These are phyloP conservation scores for Drymonia ruficornis DNA, from an alignment of 2,888 invertebrate genomes.

Conservation along the genomic window DNA sequence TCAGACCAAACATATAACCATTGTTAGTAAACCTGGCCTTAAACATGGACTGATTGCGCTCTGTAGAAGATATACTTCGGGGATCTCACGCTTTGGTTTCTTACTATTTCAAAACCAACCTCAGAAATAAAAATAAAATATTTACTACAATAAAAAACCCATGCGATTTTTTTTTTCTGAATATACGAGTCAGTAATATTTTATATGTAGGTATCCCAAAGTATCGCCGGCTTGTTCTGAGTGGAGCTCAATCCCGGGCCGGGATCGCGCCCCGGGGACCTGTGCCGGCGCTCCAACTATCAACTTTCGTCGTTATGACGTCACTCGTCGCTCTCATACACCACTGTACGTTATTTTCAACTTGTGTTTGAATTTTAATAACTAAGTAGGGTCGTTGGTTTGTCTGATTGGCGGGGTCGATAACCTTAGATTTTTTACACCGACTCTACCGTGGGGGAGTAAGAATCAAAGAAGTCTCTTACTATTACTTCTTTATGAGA, in stretches of 20 bases:
- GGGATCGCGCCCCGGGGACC: constrained; percentile 32
- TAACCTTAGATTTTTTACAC: neutral
- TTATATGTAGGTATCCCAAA: constrained; percentile 31
- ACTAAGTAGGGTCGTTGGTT: neutral
- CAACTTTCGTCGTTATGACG: constrained; percentile 42
- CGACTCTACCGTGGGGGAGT: too few relatives aligned
- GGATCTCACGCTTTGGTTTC: neutral
- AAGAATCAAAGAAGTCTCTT: too few relatives aligned
- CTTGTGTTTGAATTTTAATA: constrained; percentile 25
- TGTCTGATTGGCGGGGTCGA: neutral
- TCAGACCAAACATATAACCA: too few relatives aligned
- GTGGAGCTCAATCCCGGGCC: constrained; percentile 25
- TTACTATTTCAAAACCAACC: neutral
- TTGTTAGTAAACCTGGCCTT: too few relatives aligned
- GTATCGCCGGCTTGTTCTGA: constrained; percentile 28
- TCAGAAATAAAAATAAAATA: neutral
- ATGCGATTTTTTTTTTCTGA: neutral
- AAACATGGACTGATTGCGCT: neutral
- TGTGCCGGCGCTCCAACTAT: constrained; percentile 35
- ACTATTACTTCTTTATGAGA: too few relatives aligned
- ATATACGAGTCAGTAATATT: constrained; percentile 29
- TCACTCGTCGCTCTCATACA: constrained; percentile 27
- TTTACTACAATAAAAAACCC: neutral
- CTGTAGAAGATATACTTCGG: neutral
- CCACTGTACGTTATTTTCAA: constrained; percentile 19